A percentile compares a stretch with the other conserved stretches of the same genome.
phyloP scores from a whole-genome alignment of 2,888 invertebrate species.

The Sphaeridia pumilis region DNA sequence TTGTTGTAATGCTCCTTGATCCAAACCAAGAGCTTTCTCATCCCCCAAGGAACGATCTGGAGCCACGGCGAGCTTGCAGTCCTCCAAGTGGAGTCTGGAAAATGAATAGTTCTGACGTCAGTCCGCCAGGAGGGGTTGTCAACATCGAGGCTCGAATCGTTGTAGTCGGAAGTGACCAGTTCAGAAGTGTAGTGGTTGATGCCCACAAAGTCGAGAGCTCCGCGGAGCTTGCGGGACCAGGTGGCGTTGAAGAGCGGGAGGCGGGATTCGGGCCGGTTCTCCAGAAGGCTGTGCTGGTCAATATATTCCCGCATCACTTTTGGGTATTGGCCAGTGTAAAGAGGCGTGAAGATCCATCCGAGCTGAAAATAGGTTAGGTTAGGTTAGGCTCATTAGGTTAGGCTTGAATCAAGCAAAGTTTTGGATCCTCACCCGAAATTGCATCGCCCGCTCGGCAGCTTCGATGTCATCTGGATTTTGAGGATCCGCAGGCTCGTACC shows the following conservation, averaged over 20 bases:
- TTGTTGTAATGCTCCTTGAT: constrained; percentile 49
- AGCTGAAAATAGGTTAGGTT: constrained; percentile 1
- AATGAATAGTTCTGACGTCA: constrained; percentile 20
- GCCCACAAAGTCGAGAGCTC: constrained; percentile 36
- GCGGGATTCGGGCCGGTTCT: constrained; percentile 26
- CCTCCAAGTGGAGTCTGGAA: constrained; percentile 23
- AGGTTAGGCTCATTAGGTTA: background rate
- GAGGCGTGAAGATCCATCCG: constrained; percentile 36
- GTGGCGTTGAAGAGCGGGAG: constrained; percentile 27
- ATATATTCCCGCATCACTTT: constrained; percentile 26
- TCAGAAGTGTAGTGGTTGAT: constrained; percentile 41
- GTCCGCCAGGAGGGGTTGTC: constrained; percentile 8
- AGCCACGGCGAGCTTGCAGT: constrained; percentile 19
- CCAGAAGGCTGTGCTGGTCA: constrained; percentile 21
- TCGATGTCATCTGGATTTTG: constrained; percentile 22
- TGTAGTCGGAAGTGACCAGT: constrained; percentile 16
- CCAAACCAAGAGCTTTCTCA: constrained; percentile 48
- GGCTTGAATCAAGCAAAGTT: too few relatives aligned
- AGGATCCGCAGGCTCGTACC: constrained; percentile 26
- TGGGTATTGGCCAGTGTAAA: constrained; percentile 33
- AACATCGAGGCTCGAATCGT: background rate
- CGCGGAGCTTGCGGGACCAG: constrained; percentile 1
- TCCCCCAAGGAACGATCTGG: constrained; percentile 47
- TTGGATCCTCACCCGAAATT: constrained; percentile 22
- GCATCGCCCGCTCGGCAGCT: constrained; percentile 32